phyloP scores from a whole-genome alignment of 2,113 vertebrate genomes.

The Meles meles region DNA sequence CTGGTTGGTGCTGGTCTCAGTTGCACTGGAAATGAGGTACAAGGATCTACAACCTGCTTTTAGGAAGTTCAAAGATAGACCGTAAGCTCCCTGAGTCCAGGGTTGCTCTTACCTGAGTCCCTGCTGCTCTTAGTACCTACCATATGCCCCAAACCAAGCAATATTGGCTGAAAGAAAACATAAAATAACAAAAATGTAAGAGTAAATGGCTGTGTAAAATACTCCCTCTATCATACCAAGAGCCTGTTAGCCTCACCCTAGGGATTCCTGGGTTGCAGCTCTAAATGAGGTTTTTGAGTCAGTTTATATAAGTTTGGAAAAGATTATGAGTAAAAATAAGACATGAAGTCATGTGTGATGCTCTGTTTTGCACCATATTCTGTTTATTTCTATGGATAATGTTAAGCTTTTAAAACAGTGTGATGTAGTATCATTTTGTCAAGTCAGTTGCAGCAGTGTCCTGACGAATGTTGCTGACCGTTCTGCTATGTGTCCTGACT shows the following conservation, averaged over 20 bases:
- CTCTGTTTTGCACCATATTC: background rate
- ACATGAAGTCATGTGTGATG: background rate
- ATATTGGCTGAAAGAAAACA: background rate
- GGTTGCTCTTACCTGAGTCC: too few species aligned
- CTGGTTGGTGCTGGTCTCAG: background rate
- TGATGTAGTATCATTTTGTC: background rate
- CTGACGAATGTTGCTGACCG: accelerated
- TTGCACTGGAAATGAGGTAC: background rate
- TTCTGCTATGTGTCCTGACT: background rate
- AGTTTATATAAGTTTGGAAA: background rate
- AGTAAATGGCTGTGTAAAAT: background rate
- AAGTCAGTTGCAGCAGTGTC: accelerated
- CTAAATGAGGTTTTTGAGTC: background rate
- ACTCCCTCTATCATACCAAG: background rate
- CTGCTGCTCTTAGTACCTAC: background rate
- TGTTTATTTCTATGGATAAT: background rate
- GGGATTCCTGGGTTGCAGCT: background rate
- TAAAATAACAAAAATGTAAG: background rate
- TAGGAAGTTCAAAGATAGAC: background rate
- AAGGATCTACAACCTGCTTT: background rate
- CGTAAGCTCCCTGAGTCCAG: background rate
- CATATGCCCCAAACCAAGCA: background rate
- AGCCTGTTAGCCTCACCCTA: background rate
- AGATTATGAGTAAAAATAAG: background rate
- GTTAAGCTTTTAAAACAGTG: background rate